Percentiles rank a stretch among this genome's conserved stretches.
phyloP scores from a whole-genome alignment of 1,140 invertebrate genomes.

The Camponotus pennsylvanicus region DNA sequence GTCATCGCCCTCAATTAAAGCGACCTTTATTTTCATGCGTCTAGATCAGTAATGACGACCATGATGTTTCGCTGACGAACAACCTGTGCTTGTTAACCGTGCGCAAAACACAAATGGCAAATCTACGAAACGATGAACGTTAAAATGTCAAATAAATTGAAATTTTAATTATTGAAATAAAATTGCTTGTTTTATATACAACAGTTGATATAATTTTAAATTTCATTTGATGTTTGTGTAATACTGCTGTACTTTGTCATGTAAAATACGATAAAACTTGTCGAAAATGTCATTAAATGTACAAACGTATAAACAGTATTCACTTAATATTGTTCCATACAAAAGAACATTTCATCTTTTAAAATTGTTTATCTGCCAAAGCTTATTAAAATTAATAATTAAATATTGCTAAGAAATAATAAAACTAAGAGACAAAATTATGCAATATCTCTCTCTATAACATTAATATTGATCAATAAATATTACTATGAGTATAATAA shows the following conservation, averaged over 20 bases:
- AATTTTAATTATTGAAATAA: not conserved
- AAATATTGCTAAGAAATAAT: not conserved
- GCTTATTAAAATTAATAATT: not conserved
- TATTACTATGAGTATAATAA: not conserved
- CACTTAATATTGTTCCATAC: not conserved
- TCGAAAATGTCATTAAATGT: not conserved
- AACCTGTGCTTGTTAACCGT: not conserved
- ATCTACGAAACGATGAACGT: not conserved
- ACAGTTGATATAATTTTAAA: not conserved
- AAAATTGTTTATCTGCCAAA: not conserved
- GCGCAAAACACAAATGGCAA: no score
- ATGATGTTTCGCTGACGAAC: slow-evolving; percentile 8
- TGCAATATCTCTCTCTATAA: not conserved
- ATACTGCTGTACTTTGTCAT: not conserved
- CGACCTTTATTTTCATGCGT: slow-evolving; percentile 31
- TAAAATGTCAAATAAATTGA: not conserved
- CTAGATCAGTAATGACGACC: not conserved
- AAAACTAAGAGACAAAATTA: not conserved
- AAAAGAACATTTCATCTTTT: not conserved
- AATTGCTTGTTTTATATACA: not conserved
- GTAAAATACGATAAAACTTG: not conserved
- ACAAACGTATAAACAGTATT: not conserved
- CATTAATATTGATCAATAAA: not conserved
- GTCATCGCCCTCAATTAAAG: slow-evolving; percentile 44
- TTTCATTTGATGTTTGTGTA: no score